phyloP scores from a whole-genome alignment of 2,113 vertebrate genomes.

The Centrocercus urophasianus region DNA sequence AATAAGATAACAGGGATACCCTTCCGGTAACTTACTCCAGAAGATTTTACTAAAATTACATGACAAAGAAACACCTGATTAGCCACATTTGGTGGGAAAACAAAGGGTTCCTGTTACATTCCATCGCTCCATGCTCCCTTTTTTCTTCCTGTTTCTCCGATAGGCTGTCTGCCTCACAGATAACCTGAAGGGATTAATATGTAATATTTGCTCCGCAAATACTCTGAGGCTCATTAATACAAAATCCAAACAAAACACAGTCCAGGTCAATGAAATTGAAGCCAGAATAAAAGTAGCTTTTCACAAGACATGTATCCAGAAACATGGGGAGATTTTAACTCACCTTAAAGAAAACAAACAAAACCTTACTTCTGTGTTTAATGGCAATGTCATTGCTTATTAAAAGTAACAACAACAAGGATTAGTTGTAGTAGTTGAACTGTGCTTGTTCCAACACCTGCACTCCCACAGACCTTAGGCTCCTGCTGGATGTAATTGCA shows the following conservation, averaged over 20 bases:
- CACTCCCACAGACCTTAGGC: neutral
- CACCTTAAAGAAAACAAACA: neutral
- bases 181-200: conserved; percentile 18
- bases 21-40: conserved; percentile 13
- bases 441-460: neutral
- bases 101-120: conserved; percentile 25
- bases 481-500: neutral
- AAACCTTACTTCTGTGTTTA: neutral
- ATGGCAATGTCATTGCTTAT: conserved; percentile 16
- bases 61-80: conserved; percentile 32
- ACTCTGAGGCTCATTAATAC: conserved; percentile 9
- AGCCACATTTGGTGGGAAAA: neutral
- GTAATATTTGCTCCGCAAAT: neutral
- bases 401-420: neutral
- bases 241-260: neutral
- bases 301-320: neutral
- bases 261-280: neutral
- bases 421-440: conserved; percentile 14
- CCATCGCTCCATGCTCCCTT: neutral
- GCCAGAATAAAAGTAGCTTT: neutral
- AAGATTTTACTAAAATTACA: conserved; percentile 36
- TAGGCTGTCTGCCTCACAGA: neutral
- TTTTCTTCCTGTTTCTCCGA: conserved; percentile 24
- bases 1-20: conserved; percentile 50
- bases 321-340: neutral